Conservation (phyloP, 2,797 vertebrate species). For the Typhlichthys subterraneus region DNA sequence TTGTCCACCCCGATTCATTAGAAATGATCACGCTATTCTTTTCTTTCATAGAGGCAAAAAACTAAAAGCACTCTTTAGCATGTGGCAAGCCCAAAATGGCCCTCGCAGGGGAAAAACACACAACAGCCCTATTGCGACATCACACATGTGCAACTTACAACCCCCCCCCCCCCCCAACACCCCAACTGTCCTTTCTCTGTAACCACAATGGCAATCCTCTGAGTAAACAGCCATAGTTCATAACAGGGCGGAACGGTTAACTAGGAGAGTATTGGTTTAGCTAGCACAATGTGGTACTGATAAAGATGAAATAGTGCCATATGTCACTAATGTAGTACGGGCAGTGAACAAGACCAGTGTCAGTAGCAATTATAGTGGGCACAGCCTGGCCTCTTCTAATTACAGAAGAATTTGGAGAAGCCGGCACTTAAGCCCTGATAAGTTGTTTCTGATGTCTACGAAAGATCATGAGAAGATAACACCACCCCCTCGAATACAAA, state of each 20-base stretch:
- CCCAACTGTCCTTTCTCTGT: constrained; percentile 59
- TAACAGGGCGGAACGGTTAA: constrained; percentile 59
- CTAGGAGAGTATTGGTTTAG: constrained; percentile 68
- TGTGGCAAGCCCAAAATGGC: constrained; percentile 56
- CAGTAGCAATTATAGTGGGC: constrained; percentile 22
- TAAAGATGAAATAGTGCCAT: constrained; percentile 56
- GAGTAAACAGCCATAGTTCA: constrained; percentile 71
- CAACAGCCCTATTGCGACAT: constrained; percentile 66
- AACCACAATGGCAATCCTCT: constrained; percentile 68
- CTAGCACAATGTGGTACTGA: constrained; percentile 64
- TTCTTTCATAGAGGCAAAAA: constrained; percentile 57
- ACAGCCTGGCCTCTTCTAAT: background rate
- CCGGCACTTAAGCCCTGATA: background rate
- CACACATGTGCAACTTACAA: constrained; percentile 57
- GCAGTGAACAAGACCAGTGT: constrained; percentile 27
- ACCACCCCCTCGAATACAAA: no score
- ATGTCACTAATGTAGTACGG: constrained; percentile 48
- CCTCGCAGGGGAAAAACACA: constrained; percentile 58
- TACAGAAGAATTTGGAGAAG: background rate
- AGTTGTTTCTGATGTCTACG: no score
- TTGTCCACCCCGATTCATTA: constrained; percentile 61
- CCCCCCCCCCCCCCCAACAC: constrained; percentile 10
- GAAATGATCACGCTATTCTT: constrained; percentile 55
- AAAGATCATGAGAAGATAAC: no score
- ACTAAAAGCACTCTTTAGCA: constrained; percentile 43